Conservation (phyloP, 30 jellyfish, hydroid and myxozoan species). For the Nemopilema nomurai region DNA sequence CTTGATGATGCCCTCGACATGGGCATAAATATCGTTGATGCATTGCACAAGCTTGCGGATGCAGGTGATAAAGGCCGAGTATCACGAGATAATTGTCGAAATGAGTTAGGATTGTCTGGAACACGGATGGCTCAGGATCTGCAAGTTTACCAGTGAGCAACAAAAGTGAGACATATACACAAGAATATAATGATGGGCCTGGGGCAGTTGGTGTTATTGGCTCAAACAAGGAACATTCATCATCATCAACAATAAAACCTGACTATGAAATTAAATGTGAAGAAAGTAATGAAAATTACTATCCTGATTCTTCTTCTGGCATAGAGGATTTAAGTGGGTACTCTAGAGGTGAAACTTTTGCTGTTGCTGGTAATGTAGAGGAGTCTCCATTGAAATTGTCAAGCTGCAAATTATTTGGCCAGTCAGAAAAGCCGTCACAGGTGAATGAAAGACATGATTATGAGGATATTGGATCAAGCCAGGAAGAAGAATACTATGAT, state of each 20-base stretch:
- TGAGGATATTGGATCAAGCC: background rate
- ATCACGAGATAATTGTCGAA: slow-evolving; percentile 58
- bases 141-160: background rate
- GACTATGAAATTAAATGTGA: background rate
- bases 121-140: background rate
- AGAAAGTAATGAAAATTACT: background rate
- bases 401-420: background rate
- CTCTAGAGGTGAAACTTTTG: background rate
- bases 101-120: slow-evolving; percentile 46
- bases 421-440: background rate
- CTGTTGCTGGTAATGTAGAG: background rate
- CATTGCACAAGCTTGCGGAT: slow-evolving; percentile 84
- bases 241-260: background rate
- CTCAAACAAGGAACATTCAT: background rate
- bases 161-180: background rate
- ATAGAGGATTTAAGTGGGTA: background rate
- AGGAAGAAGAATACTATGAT: slow-evolving; percentile 41
- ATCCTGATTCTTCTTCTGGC: background rate
- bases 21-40: slow-evolving; percentile 94
- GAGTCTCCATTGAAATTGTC: slow-evolving; percentile 45
- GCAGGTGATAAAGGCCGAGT: slow-evolving; percentile 82
- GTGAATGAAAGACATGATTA: background rate
- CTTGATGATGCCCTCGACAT: slow-evolving; percentile 94
- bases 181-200: background rate
- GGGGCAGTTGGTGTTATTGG: background rate